These are phyloP conservation scores for Bovichtus diacanthus DNA, from an alignment of 2,797 vertebrate species.

Conservation along the genomic window DNA sequence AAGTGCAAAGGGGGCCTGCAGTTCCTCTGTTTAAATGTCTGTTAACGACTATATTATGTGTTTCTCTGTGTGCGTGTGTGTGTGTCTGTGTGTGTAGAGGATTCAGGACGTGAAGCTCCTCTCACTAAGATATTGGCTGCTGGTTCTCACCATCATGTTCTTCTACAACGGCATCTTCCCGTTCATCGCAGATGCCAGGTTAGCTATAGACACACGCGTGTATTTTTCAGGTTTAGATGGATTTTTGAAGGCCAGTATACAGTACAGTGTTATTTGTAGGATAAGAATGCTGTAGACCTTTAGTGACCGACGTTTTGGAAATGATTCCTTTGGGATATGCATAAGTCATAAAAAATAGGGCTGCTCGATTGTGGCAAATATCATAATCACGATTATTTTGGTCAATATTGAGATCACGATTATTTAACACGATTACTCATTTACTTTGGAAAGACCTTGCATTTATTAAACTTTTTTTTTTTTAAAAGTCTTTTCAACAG, in stretches of 20 bases:
- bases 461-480: too few relatives aligned
- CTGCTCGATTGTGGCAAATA: too few relatives aligned
- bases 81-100: constrained; percentile 73
- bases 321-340: background rate
- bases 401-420: too few relatives aligned
- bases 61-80: constrained; percentile 37
- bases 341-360: background rate
- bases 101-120: constrained; percentile 85
- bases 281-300: background rate
- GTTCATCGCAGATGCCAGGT: constrained; percentile 89
- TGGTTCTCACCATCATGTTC: constrained; percentile 90
- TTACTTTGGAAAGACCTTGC: too few relatives aligned
- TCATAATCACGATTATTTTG: too few relatives aligned
- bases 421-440: too few relatives aligned
- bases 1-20: background rate
- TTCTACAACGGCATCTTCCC: constrained; percentile 90
- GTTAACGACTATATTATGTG: background rate
- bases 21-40: background rate
- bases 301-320: background rate
- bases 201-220: background rate
- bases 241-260: background rate
- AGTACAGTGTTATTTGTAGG: background rate
- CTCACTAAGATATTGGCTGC: constrained; percentile 86
- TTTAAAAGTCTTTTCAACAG: too few relatives aligned
- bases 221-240: background rate